phyloP scores from a whole-genome alignment of 2,888 invertebrate species.

The Harmothoe impar region DNA sequence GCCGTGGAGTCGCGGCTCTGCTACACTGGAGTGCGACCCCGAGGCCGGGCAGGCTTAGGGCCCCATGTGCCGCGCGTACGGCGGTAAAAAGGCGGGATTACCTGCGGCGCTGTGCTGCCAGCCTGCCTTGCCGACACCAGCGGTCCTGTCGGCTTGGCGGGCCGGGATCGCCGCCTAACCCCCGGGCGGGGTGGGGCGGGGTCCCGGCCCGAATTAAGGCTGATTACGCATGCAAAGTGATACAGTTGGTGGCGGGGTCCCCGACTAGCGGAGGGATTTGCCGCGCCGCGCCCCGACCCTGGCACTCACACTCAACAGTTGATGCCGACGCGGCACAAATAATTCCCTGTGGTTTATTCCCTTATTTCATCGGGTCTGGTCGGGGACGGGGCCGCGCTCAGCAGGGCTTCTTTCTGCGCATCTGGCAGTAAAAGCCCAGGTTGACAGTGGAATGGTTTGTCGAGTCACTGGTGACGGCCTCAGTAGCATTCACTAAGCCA shows the following conservation, averaged over 20 bases:
- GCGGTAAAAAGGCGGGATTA: conserved; percentile 51
- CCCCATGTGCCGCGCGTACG: conserved; percentile 8
- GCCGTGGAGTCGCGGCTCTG: too few species aligned
- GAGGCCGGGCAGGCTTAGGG: conserved; percentile 51
- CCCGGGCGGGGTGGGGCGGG: background rate
- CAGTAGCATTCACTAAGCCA: conserved; percentile 20
- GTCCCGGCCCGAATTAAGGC: conserved; percentile 46
- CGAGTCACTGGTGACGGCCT: background rate
- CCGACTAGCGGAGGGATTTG: conserved; percentile 28
- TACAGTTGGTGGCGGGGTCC: conserved; percentile 39
- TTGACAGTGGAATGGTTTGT: background rate
- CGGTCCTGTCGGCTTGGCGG: background rate
- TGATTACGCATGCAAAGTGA: conserved; percentile 58
- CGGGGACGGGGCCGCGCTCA: background rate
- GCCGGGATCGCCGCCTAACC: conserved; percentile 46
- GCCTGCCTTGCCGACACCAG: background rate
- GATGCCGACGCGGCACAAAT: conserved; percentile 15
- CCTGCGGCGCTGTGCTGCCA: conserved; percentile 8
- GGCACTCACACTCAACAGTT: conserved; percentile 28
- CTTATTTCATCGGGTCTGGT: conserved; percentile 38
- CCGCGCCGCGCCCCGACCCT: background rate
- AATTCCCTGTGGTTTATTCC: conserved; percentile 52
- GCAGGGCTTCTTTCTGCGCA: background rate
- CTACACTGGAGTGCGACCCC: background rate
- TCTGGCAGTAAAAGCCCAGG: background rate